phyloP scores from a whole-genome alignment of 2,888 invertebrate genomes.

The Temnothorax unifasciatus region DNA sequence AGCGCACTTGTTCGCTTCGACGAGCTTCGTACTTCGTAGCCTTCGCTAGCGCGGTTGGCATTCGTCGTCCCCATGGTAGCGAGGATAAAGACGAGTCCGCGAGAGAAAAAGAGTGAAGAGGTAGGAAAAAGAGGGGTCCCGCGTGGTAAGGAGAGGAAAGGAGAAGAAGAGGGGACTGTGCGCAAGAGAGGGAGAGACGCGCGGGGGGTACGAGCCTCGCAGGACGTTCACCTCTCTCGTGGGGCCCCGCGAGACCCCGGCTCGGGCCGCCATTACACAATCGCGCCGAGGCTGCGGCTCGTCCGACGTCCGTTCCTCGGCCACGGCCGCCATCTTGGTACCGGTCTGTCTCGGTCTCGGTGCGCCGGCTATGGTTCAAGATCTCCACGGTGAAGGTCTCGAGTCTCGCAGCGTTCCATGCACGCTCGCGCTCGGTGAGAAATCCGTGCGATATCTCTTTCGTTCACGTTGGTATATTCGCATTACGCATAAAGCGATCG shows the following conservation, averaged over 20 bases:
- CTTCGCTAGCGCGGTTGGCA: constrained; percentile 73
- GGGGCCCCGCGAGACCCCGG: constrained; percentile 73
- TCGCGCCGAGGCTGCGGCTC: constrained; percentile 76
- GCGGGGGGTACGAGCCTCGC: constrained; percentile 75
- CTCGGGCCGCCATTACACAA: constrained; percentile 84
- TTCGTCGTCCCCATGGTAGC: constrained; percentile 60
- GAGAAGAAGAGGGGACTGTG: constrained; percentile 45
- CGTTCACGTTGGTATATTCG: constrained; percentile 64
- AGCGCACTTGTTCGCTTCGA: constrained; percentile 65
- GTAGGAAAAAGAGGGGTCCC: background rate
- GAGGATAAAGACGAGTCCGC: constrained; percentile 56
- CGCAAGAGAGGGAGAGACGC: constrained; percentile 9
- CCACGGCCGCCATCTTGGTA: constrained; percentile 83
- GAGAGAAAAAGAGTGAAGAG: constrained; percentile 56
- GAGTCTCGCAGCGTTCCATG: constrained; percentile 56
- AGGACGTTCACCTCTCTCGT: constrained; percentile 83
- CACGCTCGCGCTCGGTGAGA: constrained; percentile 55
- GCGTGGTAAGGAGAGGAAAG: constrained; percentile 10
- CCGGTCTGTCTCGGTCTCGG: constrained; percentile 72
- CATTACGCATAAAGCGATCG: constrained; percentile 16
- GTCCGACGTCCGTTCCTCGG: constrained; percentile 73
- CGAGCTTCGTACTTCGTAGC: constrained; percentile 72
- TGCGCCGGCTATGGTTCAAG: constrained; percentile 76
- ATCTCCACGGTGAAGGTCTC: constrained; percentile 78
- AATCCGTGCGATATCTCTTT: constrained; percentile 67